Percentiles rank a stretch among this genome's conserved stretches.
These are phyloP conservation scores for Cossypha niveicapilla DNA, from an alignment of 2,797 vertebrate genomes.

Conservation along the genomic window DNA sequence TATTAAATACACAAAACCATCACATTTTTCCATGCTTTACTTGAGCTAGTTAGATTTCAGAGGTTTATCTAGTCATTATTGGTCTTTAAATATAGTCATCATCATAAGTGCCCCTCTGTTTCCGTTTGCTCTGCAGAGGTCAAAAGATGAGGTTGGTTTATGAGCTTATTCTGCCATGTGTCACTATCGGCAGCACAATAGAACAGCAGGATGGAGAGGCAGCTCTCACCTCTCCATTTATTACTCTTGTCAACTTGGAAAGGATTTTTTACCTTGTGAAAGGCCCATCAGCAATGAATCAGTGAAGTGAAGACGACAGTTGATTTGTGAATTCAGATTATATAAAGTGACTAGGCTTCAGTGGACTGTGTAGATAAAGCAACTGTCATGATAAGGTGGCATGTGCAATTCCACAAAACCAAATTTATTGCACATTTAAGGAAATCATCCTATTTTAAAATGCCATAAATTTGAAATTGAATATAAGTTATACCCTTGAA, in stretches of 20 bases:
- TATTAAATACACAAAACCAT: conserved; percentile 63
- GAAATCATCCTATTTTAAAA: conserved; percentile 97
- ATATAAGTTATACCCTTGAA: conserved; percentile 89
- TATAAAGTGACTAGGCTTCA: conserved; percentile 87
- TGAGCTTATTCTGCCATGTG: conserved; percentile 87
- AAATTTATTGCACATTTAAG: conserved; percentile 93
- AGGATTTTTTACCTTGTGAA: conserved; percentile 76
- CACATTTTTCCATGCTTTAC: background rate
- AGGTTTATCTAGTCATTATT: conserved; percentile 84
- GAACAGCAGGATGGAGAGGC: conserved; percentile 79
- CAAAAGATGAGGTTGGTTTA: conserved; percentile 86
- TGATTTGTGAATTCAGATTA: conserved; percentile 95
- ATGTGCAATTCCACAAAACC: conserved; percentile 83
- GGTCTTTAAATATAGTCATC: conserved; percentile 86
- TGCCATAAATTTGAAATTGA: conserved; percentile 90
- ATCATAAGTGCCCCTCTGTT: conserved; percentile 83
- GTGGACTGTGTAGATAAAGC: conserved; percentile 82
- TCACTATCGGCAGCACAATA: conserved; percentile 78
- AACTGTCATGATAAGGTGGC: conserved; percentile 85
- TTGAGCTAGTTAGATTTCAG: conserved; percentile 72
- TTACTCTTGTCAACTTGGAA: conserved; percentile 82
- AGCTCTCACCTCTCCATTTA: conserved; percentile 80
- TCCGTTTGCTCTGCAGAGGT: conserved; percentile 82
- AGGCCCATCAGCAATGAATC: conserved; percentile 84
- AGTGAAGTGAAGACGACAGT: conserved; percentile 81